phyloP scores from a whole-genome alignment of 2,797 vertebrate species.

The Serranus cabrilla region DNA sequence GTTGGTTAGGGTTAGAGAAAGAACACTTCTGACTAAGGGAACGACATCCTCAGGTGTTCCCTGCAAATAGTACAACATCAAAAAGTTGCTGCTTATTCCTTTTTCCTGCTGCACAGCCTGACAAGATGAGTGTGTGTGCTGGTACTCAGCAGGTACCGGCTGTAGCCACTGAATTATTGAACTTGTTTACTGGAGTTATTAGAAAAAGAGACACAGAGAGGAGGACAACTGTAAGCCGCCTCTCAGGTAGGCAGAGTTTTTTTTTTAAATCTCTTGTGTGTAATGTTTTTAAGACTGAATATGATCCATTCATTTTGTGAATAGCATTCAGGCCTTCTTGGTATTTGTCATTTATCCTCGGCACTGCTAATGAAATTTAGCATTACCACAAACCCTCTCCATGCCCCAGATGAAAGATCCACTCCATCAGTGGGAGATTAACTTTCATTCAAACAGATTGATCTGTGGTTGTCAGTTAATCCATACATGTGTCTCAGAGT shows the following conservation, averaged over 20 bases:
- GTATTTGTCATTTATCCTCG: background rate
- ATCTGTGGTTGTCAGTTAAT: slow-evolving; percentile 40
- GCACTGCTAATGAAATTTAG: background rate
- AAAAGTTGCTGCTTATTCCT: slow-evolving; percentile 12
- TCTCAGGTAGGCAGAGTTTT: slow-evolving; percentile 3
- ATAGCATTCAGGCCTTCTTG: background rate
- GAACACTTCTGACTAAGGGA: too few species aligned
- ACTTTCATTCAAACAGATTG: slow-evolving; percentile 32
- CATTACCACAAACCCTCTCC: background rate
- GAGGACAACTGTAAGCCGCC: slow-evolving; percentile 9
- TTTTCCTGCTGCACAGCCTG: slow-evolving; percentile 19
- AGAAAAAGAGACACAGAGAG: slow-evolving; percentile 3
- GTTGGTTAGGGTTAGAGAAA: too few species aligned
- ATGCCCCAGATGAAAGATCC: slow-evolving; percentile 15
- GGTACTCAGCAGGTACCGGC: slow-evolving; percentile 28
- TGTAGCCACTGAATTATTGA: slow-evolving; percentile 46
- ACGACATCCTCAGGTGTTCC: slow-evolving; percentile 35
- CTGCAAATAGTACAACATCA: slow-evolving; percentile 37
- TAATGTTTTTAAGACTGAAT: background rate
- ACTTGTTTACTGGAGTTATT: slow-evolving; percentile 40
- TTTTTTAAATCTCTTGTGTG: background rate
- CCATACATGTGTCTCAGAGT: slow-evolving; percentile 25
- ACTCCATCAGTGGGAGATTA: slow-evolving; percentile 14
- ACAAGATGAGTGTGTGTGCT: slow-evolving; percentile 34
- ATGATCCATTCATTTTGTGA: background rate